A percentile compares a stretch with the other conserved stretches of the same genome.
Evolutionary conservation across 2,888 invertebrate genomes (phyloP).

Genomic region (Chironomus tentans): DNA sequence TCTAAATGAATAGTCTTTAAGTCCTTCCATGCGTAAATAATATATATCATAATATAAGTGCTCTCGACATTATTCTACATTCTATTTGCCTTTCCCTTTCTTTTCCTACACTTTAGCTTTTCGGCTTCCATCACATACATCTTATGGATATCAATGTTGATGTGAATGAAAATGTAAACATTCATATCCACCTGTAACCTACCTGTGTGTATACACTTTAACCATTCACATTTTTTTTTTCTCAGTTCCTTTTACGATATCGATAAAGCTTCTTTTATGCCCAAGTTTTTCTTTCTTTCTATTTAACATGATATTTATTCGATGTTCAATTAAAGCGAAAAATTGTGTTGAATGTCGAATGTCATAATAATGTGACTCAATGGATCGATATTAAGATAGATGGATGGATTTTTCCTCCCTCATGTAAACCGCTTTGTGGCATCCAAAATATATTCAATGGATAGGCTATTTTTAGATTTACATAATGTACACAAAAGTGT

Average conservation of each 20-base stretch:
- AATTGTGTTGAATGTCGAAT: slow-evolving; percentile 25
- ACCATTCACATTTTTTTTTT: background rate
- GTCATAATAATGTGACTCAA: slow-evolving; percentile 17
- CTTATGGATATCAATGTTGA: too few relatives aligned
- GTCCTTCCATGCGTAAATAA: too few relatives aligned
- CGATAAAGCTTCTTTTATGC: slow-evolving; percentile 6
- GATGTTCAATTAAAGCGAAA: slow-evolving; percentile 25
- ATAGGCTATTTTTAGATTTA: too few relatives aligned
- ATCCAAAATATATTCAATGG: too few relatives aligned
- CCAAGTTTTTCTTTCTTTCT: background rate
- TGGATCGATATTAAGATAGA: slow-evolving; percentile 21
- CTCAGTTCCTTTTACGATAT: background rate
- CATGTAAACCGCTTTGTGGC: background rate
- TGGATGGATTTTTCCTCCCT: background rate
- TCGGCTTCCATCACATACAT: too few relatives aligned
- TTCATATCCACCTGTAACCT: background rate
- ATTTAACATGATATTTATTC: background rate
- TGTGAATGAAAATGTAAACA: background rate
- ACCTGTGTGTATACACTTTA: too few relatives aligned
- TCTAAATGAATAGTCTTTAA: too few relatives aligned
- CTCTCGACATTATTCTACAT: too few relatives aligned
- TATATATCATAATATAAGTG: too few relatives aligned
- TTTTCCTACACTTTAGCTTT: too few relatives aligned
- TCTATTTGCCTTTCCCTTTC: too few relatives aligned
- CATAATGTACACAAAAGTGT: too few relatives aligned